Evolutionary conservation across 2,113 vertebrate genomes (phyloP).

Genomic region (Takifugu flavidus): DNA sequence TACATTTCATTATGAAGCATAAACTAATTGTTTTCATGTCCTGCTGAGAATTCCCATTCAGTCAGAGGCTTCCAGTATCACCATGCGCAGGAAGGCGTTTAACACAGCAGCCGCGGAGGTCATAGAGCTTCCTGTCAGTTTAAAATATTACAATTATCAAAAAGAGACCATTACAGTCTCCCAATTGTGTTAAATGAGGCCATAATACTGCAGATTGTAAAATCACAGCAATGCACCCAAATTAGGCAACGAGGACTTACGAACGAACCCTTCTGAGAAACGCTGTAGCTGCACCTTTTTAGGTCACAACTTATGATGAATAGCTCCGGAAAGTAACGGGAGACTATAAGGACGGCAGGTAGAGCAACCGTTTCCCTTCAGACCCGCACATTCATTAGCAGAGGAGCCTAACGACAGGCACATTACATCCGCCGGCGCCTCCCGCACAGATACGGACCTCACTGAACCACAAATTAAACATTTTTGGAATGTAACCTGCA

Average conservation of each 20-base stretch:
- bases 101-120: slow-evolving; percentile 28
- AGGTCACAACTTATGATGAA: slow-evolving; percentile 66
- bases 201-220: slow-evolving; percentile 35
- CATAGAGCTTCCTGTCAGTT: slow-evolving; percentile 29
- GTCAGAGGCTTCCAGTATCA: slow-evolving; percentile 17
- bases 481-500: slow-evolving; percentile 25
- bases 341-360: slow-evolving; percentile 45
- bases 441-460: slow-evolving; percentile 17
- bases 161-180: slow-evolving; percentile 30
- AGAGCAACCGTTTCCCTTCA: slow-evolving; percentile 49
- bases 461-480: slow-evolving; percentile 32
- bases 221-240: slow-evolving; percentile 48
- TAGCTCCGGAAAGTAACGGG: slow-evolving; percentile 62
- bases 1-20: slow-evolving; percentile 28
- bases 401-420: slow-evolving; percentile 25
- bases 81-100: slow-evolving; percentile 10
- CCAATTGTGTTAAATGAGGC: slow-evolving; percentile 24
- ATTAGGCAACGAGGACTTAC: slow-evolving; percentile 57
- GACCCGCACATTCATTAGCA: slow-evolving; percentile 48
- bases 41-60: slow-evolving; percentile 43
- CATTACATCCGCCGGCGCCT: slow-evolving; percentile 11
- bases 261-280: slow-evolving; percentile 57
- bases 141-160: slow-evolving; percentile 36
- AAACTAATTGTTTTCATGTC: slow-evolving; percentile 38
- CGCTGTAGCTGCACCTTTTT: slow-evolving; percentile 57